phyloP scores from a whole-genome alignment of 2,113 vertebrate species.

The Nibea coibor region DNA sequence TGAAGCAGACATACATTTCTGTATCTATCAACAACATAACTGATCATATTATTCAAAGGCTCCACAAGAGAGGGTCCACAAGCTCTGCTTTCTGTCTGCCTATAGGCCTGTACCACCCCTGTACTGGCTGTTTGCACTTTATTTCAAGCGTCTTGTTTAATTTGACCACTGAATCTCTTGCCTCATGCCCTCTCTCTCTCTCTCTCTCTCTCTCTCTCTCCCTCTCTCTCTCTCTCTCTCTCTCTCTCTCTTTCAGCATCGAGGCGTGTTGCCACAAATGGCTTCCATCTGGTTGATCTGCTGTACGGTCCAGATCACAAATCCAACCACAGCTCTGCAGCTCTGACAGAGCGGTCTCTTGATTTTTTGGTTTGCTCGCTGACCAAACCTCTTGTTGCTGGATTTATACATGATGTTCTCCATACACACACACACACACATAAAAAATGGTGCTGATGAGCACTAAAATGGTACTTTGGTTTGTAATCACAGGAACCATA shows the following conservation, averaged over 20 bases:
- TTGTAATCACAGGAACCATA: no score
- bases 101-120: not conserved
- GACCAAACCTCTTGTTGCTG: not conserved
- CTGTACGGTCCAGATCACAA: slow-evolving; percentile 4
- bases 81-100: not conserved
- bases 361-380: not conserved
- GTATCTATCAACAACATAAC: no score
- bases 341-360: slow-evolving; percentile 11
- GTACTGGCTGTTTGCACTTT: slow-evolving; percentile 4
- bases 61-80: not conserved
- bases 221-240: no score
- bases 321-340: slow-evolving; percentile 12
- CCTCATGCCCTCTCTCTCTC: not conserved
- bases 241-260: not conserved
- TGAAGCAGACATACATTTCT: no score
- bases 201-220: no score
- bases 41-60: not conserved
- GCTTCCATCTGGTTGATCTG: slow-evolving; percentile 32
- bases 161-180: not conserved
- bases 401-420: slow-evolving; percentile 3
- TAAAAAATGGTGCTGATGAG: no score
- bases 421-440: not conserved
- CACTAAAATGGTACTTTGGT: no score
- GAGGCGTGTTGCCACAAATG: slow-evolving; percentile 4
- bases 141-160: not conserved